A percentile compares a stretch with the other conserved stretches of the same genome.
Evolutionary conservation across 2,797 vertebrate genomes (phyloP).

Genomic region (Channa striata): DNA sequence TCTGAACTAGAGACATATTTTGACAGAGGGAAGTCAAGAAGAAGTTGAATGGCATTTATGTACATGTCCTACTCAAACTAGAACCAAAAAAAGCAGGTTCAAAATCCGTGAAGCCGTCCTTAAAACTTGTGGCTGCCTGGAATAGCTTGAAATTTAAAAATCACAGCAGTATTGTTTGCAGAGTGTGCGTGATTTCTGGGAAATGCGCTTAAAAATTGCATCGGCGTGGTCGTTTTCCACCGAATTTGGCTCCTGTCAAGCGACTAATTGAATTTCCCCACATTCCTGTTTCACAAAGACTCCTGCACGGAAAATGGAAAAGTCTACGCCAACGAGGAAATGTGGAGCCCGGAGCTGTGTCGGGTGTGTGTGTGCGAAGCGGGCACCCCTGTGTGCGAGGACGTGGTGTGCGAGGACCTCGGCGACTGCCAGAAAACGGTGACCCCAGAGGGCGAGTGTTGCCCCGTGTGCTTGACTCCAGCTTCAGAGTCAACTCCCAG

Average conservation of each 20-base stretch:
- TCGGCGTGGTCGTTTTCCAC: background rate
- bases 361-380: conserved; percentile 66
- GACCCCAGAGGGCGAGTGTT: conserved; percentile 75
- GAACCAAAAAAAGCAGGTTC: too few relatives aligned
- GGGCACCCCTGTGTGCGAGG: conserved; percentile 63
- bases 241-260: background rate
- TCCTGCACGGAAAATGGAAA: conserved; percentile 70
- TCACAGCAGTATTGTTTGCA: background rate
- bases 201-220: background rate
- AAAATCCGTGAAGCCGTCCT: too few relatives aligned
- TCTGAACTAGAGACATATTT: too few relatives aligned
- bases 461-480: conserved; percentile 66
- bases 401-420: conserved; percentile 64
- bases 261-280: background rate
- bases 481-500: conserved; percentile 13
- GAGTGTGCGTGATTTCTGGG: conserved; percentile 12
- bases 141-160: background rate
- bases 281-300: conserved; percentile 45
- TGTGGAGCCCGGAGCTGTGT: conserved; percentile 73
- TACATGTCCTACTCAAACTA: too few relatives aligned
- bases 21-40: too few relatives aligned
- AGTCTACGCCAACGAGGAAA: conserved; percentile 58
- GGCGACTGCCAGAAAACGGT: conserved; percentile 45
- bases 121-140: background rate
- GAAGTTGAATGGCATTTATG: too few relatives aligned